Evolutionary conservation across 2,113 vertebrate species (phyloP), one percentile per base, ranked within the genome.

Genomic region (Gallinago paraguaiae): DNA sequence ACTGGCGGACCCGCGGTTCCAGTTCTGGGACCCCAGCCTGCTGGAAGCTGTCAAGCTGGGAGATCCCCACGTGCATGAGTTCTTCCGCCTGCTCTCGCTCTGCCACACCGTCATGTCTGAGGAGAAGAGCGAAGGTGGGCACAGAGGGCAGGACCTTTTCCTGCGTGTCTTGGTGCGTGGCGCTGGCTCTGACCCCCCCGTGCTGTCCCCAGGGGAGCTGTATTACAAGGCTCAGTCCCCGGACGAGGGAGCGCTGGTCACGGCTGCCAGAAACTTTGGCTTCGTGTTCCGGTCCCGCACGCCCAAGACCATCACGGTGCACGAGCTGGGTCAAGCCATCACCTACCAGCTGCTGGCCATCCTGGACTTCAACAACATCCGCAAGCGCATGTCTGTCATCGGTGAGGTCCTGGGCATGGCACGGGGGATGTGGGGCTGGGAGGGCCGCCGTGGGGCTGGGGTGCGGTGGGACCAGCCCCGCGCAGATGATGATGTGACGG

Each of bases 71-170:
- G 97, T 98, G 7, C 99, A 99, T 0, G 98, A 99, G 95, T 99
- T 99, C 96, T 99, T 99, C 97, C 98, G 99, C 17, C 98, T 99
- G 85, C 99, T 99, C 28, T 98, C 99, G 0, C 98, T 99, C 51
- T 99, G 99, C 93, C 99, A 99, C 95, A 99, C 99, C 0, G 99
- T 99, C 79, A 99, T 99, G 99, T 99, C 99, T 0, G 99, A 99
- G 94, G 99, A 99, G 91, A 99, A 99, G 96, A 98, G 68, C 0
- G 98, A 98, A 93, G 99, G 99, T 99, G 91, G 94, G 98, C 4
- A 2, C 0, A 0, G 30, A 22, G 45, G 24, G 20, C 33, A 41
- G 50, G 64, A 12, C 18, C n/a, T 18, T 6, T 13, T 46, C 70
- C 48, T 4, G 13, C 4, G 0, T 1, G 10, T 31, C 31, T 8